phyloP scores from a whole-genome alignment of 2,797 vertebrate genomes.

The Potorous gilbertii region DNA sequence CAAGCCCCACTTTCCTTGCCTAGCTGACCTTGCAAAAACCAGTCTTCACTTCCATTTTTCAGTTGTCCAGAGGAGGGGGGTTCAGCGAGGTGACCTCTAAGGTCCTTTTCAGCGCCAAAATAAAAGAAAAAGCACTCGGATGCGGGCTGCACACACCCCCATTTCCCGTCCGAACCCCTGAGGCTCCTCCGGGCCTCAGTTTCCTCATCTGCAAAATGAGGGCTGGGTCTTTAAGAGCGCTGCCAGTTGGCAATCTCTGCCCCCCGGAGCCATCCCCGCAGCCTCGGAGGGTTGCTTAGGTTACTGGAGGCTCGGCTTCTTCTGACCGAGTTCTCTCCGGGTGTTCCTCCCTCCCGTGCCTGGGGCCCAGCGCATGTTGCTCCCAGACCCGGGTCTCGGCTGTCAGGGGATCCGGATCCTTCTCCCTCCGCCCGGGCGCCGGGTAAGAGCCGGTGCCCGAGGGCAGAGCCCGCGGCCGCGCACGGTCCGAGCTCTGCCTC shows the following conservation, averaged over 20 bases:
- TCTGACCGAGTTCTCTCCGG: slow-evolving; percentile 27
- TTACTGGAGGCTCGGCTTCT: slow-evolving; percentile 30
- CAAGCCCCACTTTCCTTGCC: background rate
- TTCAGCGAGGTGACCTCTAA: background rate
- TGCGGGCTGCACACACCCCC: background rate
- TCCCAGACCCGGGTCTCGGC: background rate
- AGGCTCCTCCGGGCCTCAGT: background rate
- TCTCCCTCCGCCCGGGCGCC: slow-evolving; percentile 66
- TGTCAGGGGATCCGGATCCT: slow-evolving; percentile 53
- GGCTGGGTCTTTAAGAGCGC: background rate
- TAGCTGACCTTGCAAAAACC: background rate
- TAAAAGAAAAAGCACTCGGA: background rate
- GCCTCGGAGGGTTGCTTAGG: slow-evolving; percentile 24
- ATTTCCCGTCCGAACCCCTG: rapidly evolving
- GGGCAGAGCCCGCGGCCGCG: slow-evolving; percentile 54
- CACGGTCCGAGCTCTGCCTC: slow-evolving; percentile 66
- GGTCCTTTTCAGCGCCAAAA: background rate
- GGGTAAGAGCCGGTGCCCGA: slow-evolving; percentile 72
- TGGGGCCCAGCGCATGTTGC: slow-evolving; percentile 34
- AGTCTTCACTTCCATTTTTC: background rate
- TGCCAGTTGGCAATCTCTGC: background rate
- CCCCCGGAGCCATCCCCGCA: background rate
- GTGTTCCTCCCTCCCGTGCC: slow-evolving; percentile 46
- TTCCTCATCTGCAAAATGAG: background rate
- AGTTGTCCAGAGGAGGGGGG: background rate